A percentile compares a stretch with the other conserved stretches of the same genome.
Conservation (phyloP, 2,888 invertebrate genomes). For the Luperina testacea region DNA sequence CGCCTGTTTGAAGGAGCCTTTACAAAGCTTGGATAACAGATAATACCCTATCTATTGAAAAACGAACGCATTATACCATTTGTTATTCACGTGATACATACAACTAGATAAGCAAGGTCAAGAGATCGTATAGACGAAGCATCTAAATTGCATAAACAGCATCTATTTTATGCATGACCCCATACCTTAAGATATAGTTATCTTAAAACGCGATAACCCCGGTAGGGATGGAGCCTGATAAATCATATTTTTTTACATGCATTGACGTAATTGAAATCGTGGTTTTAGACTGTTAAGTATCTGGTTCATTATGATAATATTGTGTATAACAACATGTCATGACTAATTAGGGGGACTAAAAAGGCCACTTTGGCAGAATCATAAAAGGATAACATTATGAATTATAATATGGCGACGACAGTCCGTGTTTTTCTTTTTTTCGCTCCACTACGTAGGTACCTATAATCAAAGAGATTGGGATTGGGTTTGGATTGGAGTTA, state of each 20-base stretch:
- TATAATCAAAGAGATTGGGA: too few species aligned
- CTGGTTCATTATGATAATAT: constrained; percentile 44
- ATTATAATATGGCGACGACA: too few species aligned
- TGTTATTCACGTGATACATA: constrained; percentile 61
- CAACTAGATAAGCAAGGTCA: constrained; percentile 48
- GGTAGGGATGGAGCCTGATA: constrained; percentile 68
- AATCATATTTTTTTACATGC: constrained; percentile 70
- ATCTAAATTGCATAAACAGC: constrained; percentile 70
- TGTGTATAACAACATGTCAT: constrained; percentile 13
- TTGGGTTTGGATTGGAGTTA: too few species aligned
- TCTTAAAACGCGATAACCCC: constrained; percentile 73
- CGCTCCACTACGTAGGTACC: too few species aligned
- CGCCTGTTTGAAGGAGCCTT: too few species aligned
- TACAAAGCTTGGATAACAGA: constrained; percentile 13
- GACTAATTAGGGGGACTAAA: neutral
- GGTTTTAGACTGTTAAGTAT: constrained; percentile 51
- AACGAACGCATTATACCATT: constrained; percentile 47
- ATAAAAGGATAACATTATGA: too few species aligned
- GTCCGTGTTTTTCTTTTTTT: too few species aligned
- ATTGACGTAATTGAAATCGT: constrained; percentile 76
- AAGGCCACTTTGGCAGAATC: too few species aligned
- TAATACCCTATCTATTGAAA: constrained; percentile 25
- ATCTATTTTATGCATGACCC: constrained; percentile 57
- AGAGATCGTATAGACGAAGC: constrained; percentile 44
- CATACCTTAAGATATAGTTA: constrained; percentile 35